These are phyloP conservation scores for Salvelinus fontinalis DNA, from an alignment of 2,113 vertebrate genomes.

Conservation along the genomic window DNA sequence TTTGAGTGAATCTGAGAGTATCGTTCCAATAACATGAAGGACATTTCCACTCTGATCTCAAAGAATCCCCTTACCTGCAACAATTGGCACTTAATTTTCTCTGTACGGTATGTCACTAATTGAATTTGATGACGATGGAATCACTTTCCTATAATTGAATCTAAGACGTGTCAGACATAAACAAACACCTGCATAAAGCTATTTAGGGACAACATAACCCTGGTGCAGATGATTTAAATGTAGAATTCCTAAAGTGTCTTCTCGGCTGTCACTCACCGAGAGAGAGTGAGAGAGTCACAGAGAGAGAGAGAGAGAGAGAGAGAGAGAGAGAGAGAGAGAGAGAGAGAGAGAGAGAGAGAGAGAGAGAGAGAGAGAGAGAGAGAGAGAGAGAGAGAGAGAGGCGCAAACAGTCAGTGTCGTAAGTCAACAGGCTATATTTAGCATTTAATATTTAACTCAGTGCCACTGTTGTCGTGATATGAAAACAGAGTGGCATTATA, in stretches of 20 bases:
- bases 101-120: constrained; percentile 3
- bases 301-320: background rate
- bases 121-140: no score
- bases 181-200: constrained; percentile 3
- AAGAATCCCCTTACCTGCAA: constrained; percentile 14
- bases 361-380: background rate
- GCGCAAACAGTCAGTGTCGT: constrained; percentile 22
- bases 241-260: constrained; percentile 28
- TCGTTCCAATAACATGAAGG: background rate
- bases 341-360: background rate
- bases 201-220: constrained; percentile 10
- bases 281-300: background rate
- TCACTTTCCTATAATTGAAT: constrained; percentile 5
- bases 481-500: constrained; percentile 18
- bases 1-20: background rate
- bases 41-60: constrained; percentile 8
- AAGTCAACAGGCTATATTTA: constrained; percentile 43
- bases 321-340: background rate
- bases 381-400: background rate
- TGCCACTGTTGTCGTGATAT: constrained; percentile 6
- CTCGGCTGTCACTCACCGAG: constrained; percentile 12
- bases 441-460: constrained; percentile 28
- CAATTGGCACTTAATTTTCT: constrained; percentile 1
- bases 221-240: constrained; percentile 10
- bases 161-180: constrained; percentile 20